These are phyloP conservation scores for Agrenia bidenticulata DNA, from an alignment of 2,888 invertebrate genomes.

Conservation along the genomic window DNA sequence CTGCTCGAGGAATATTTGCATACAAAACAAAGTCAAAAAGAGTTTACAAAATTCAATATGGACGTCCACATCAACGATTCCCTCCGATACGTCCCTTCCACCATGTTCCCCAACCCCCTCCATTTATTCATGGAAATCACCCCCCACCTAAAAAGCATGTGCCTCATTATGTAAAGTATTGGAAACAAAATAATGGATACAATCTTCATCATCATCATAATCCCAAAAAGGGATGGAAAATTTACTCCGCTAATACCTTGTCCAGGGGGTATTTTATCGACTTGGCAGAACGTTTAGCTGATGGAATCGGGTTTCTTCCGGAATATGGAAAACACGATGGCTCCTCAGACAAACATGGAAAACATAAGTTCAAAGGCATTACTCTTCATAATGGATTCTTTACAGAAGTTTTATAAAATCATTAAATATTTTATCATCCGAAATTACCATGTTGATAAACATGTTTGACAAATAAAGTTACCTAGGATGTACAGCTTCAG, in stretches of 20 bases:
- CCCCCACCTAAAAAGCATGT: background rate
- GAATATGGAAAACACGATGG: slow-evolving; percentile 36
- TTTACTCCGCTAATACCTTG: background rate
- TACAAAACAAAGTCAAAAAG: background rate
- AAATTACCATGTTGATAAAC: too few species aligned
- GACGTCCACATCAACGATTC: background rate
- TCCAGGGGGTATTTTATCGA: background rate
- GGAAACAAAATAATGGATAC: slow-evolving; percentile 5
- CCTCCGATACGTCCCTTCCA: background rate
- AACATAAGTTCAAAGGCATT: slow-evolving; percentile 33
- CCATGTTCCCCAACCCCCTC: background rate
- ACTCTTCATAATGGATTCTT: slow-evolving; percentile 40
- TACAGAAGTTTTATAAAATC: slow-evolving; percentile 34
- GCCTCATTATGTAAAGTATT: slow-evolving; percentile 15
- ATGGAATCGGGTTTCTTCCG: slow-evolving; percentile 29
- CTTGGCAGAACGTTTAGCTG: slow-evolving; percentile 3
- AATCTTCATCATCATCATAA: background rate
- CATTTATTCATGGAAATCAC: background rate
- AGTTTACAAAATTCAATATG: background rate
- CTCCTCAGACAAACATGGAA: slow-evolving; percentile 29
- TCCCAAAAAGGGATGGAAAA: slow-evolving; percentile 4
- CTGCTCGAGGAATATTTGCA: background rate
- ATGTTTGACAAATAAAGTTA: too few species aligned
- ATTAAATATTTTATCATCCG: too few species aligned
- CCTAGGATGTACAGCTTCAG: too few species aligned